Evolutionary conservation across 2,888 invertebrate genomes (phyloP), one percentile per base, ranked within the genome.

Genomic region (Drosophila seclusa): DNA sequence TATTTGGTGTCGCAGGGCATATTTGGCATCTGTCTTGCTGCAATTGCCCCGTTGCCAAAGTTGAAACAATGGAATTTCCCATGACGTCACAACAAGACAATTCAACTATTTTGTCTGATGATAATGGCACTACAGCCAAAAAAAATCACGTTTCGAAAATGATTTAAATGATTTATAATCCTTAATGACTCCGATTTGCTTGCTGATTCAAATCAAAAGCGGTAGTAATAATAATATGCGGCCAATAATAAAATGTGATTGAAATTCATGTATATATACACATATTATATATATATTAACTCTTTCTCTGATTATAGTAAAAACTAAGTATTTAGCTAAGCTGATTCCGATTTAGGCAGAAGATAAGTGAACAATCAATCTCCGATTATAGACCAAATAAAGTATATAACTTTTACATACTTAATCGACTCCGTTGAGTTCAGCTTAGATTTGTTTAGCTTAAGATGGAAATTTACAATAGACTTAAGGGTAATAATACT

Each of bases 1-100:
- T 67, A 78, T 76, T 78, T 67, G 77, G 77, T 62, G 18, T 49
- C 52, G 38, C 60, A 49, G 24, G 4, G 21, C 76, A 36, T 64
- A 68, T 76, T 78, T 80, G 80, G 80, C 49, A 31, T 57, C 66
- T 63, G 63, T 31, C 10, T 40, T 32, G 58, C 58, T 78, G 77
- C 79, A 74, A 65, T 69, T 75, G 45, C 54, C 52, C 52, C 62
- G 63, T 66, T 70, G 76, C 80, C 80, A 76, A 80, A 76, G 34
- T 40, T 62, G 42, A 48, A 29, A 27, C 60, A 61, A 76, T 76
- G 65, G 76, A 65, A 69, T 65, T 69, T 75, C 36, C 29, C 29
- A 58, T 76, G 74, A 70, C 76, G 77, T 71, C 74, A 76, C 62
- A 31, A 13, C 18, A 27, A 32, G n/a, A 40, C 8, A 31, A 31